Evolutionary conservation across 2,113 vertebrate genomes (phyloP).

Genomic region (Oncorhynchus keta): DNA sequence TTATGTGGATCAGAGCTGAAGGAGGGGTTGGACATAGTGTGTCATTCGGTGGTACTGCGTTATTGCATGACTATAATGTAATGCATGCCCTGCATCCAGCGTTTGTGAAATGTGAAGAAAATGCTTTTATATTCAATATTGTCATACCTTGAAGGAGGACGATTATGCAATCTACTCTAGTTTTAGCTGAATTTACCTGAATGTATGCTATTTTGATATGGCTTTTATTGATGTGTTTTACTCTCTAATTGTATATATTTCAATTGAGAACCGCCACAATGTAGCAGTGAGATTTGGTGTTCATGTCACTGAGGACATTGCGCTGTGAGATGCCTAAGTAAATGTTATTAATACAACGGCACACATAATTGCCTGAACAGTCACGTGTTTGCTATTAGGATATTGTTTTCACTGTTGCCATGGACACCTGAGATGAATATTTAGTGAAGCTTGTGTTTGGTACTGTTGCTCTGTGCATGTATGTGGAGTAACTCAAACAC

Average conservation of each 20-base stretch:
- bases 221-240: constrained; percentile 49
- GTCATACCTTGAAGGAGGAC: constrained; percentile 34
- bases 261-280: constrained; percentile 29
- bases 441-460: constrained; percentile 46
- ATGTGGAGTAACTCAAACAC: background rate
- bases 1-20: background rate
- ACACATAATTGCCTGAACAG: constrained; percentile 29
- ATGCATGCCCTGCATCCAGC: constrained; percentile 55
- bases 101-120: constrained; percentile 61
- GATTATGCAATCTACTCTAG: constrained; percentile 68
- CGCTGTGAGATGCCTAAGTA: background rate
- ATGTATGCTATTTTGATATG: constrained; percentile 53
- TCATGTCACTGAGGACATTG: constrained; percentile 14
- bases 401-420: constrained; percentile 41
- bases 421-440: background rate
- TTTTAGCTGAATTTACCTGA: constrained; percentile 51
- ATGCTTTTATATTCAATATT: constrained; percentile 57
- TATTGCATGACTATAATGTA: background rate
- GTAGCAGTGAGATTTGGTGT: constrained; percentile 44
- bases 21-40: background rate
- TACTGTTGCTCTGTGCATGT: constrained; percentile 47
- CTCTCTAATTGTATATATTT: constrained; percentile 20
- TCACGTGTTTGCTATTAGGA: constrained; percentile 15
- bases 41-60: background rate
- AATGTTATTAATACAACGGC: constrained; percentile 4